Percentiles rank a stretch among this genome's conserved stretches.
phyloP scores from a whole-genome alignment of 2,113 vertebrate genomes.

The Grammomys surdaster region DNA sequence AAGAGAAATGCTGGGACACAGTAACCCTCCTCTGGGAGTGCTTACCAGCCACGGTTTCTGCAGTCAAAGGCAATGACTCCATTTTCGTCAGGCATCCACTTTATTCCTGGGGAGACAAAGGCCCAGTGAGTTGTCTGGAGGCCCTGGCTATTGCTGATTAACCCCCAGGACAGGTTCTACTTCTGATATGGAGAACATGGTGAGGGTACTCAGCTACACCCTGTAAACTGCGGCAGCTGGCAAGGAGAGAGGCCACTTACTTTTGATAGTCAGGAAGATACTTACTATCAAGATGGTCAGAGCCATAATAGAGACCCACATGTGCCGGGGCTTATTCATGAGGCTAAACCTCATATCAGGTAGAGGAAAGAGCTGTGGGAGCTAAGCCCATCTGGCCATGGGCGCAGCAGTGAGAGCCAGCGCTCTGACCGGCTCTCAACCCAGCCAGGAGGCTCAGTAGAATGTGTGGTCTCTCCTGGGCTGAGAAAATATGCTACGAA shows the following conservation, averaged over 20 bases:
- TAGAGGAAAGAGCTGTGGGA: background rate
- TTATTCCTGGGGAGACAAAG: conserved; percentile 90
- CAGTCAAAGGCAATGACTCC: conserved; percentile 97
- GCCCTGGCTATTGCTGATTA: background rate
- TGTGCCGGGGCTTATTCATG: background rate
- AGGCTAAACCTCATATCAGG: background rate
- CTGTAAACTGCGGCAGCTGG: background rate
- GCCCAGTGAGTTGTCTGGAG: background rate
- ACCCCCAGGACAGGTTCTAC: background rate
- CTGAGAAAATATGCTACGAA: background rate
- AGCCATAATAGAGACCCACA: background rate
- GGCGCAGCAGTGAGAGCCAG: background rate
- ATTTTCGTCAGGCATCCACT: conserved; percentile 96
- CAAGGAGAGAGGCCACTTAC: background rate
- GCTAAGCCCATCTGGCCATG: background rate
- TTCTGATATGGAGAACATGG: background rate
- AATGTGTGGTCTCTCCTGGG: background rate
- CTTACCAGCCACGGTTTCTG: conserved; percentile 96
- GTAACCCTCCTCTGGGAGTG: background rate
- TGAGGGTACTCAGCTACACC: background rate
- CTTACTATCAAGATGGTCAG: background rate
- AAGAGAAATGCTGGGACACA: background rate
- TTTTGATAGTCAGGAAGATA: background rate
- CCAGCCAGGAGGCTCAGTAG: background rate
- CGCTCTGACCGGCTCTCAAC: background rate